Evolutionary conservation across 2,888 invertebrate genomes (phyloP).

Genomic region (Parelbella ahira): DNA sequence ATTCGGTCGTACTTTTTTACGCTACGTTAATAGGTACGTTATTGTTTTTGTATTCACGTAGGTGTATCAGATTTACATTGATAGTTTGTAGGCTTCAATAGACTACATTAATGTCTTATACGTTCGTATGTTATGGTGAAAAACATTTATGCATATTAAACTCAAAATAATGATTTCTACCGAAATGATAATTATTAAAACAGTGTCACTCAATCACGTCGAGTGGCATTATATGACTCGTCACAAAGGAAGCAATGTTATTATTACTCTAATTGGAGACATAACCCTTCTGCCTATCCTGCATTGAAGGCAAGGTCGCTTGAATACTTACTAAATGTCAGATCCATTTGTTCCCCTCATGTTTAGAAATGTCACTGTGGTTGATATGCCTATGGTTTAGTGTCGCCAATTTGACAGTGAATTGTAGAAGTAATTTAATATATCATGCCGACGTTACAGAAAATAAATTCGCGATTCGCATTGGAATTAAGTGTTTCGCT

Average conservation of each 20-base stretch:
- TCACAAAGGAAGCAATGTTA: slow-evolving; percentile 39
- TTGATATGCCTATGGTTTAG: slow-evolving; percentile 72
- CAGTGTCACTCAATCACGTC: slow-evolving; percentile 44
- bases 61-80: too few species aligned
- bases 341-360: slow-evolving; percentile 71
- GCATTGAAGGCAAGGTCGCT: slow-evolving; percentile 65
- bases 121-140: too few species aligned
- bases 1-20: too few species aligned
- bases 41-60: too few species aligned
- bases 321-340: slow-evolving; percentile 70
- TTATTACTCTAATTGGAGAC: slow-evolving; percentile 46
- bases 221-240: slow-evolving; percentile 40
- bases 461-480: slow-evolving; percentile 51
- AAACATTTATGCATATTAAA: too few species aligned
- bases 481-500: slow-evolving; percentile 46
- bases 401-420: slow-evolving; percentile 76
- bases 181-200: slow-evolving; percentile 19
- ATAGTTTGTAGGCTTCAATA: too few species aligned
- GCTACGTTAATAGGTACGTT: too few species aligned
- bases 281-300: slow-evolving; percentile 58
- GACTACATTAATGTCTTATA: too few species aligned
- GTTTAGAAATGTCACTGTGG: slow-evolving; percentile 75
- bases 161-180: not conserved
- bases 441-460: slow-evolving; percentile 54
- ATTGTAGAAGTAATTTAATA: slow-evolving; percentile 73